phyloP scores from a whole-genome alignment of 2,888 invertebrate genomes.

The Cephalotes varians region DNA sequence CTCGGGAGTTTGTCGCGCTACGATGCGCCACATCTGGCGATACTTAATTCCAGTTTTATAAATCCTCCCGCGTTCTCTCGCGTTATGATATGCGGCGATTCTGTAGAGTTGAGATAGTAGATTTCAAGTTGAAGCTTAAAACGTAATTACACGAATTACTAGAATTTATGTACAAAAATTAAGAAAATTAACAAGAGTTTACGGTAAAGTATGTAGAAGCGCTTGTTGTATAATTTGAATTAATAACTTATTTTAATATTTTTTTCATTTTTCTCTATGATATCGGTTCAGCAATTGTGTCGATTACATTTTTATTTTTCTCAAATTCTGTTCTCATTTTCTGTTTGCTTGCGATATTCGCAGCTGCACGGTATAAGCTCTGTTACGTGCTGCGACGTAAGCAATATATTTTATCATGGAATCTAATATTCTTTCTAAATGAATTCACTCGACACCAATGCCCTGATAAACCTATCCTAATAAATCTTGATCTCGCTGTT shows the following conservation, averaged over 20 bases:
- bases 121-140: background rate
- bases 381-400: too few species aligned
- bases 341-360: background rate
- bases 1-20: constrained; percentile 10
- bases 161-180: background rate
- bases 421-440: too few species aligned
- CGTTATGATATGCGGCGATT: constrained; percentile 8
- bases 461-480: too few species aligned
- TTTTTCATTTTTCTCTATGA: background rate
- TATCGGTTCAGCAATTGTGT: background rate
- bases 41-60: constrained; percentile 24
- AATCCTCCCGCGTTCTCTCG: background rate
- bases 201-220: background rate
- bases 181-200: too few species aligned
- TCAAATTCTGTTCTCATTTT: too few species aligned
- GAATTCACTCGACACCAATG: too few species aligned
- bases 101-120: background rate
- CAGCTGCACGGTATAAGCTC: background rate
- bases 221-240: background rate
- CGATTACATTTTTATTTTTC: background rate
- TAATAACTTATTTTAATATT: background rate
- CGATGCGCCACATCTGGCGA: constrained; percentile 39
- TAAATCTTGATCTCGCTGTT: too few species aligned
- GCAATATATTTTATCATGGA: too few species aligned
- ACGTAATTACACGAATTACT: background rate